Percentiles rank a stretch among this genome's conserved stretches.
Conservation (phyloP, 2,797 vertebrate species). For the Callimico goeldii region DNA sequence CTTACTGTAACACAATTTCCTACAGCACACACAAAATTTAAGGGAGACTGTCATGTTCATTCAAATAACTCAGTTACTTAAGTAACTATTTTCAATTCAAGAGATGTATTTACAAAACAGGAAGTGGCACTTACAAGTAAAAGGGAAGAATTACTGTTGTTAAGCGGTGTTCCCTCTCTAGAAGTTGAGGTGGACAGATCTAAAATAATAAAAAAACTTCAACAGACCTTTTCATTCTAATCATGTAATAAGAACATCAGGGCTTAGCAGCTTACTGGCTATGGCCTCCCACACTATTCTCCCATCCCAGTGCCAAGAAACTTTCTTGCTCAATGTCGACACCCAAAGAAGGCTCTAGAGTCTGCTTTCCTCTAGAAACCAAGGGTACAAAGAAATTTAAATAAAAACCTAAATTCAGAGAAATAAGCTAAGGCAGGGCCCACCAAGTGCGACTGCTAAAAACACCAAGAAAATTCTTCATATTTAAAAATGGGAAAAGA, state of each 20-base stretch:
- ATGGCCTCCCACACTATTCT: neutral
- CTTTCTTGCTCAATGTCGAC: neutral
- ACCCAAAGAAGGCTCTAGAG: neutral
- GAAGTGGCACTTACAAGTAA: constrained; percentile 84
- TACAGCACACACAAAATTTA: constrained; percentile 38
- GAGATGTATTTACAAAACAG: constrained; percentile 66
- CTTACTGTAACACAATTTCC: neutral
- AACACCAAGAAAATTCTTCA: neutral
- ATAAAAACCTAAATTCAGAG: neutral
- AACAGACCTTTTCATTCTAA: constrained; percentile 73
- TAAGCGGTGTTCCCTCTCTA: constrained; percentile 85
- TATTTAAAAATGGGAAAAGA: neutral
- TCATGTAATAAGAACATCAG: constrained; percentile 60
- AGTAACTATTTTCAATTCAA: constrained; percentile 55
- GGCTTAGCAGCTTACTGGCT: neutral
- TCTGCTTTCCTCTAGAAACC: constrained; percentile 34
- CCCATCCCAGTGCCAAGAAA: constrained; percentile 1
- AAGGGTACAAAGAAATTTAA: neutral
- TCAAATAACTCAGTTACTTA: constrained; percentile 47
- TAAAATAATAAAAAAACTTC: constrained; percentile 80
- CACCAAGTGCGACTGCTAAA: neutral
- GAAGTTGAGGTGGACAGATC: constrained; percentile 84
- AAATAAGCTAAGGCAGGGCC: neutral
- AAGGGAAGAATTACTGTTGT: constrained; percentile 82
- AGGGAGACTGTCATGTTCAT: neutral